These are phyloP conservation scores for Campopleginae sp. DNA, from an alignment of 2,888 invertebrate genomes.

Conservation along the genomic window DNA sequence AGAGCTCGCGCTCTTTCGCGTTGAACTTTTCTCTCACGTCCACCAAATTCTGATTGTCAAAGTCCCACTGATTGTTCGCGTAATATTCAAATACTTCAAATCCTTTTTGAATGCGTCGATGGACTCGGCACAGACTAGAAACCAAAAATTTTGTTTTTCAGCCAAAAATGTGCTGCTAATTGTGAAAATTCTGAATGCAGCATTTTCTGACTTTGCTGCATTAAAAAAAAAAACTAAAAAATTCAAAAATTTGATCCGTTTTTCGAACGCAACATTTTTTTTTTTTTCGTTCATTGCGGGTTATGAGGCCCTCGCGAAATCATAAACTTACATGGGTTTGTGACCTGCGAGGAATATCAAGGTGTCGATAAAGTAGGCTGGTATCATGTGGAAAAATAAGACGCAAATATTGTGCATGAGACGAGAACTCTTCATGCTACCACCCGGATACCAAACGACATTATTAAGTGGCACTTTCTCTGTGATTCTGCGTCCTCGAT, in stretches of 20 bases:
- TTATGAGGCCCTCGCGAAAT: not conserved
- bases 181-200: no score
- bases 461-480: slow-evolving; percentile 94
- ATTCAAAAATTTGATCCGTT: not conserved
- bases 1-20: slow-evolving; percentile 87
- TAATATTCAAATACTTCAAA: slow-evolving; percentile 96
- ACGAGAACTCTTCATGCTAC: slow-evolving; percentile 93
- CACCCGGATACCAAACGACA: slow-evolving; percentile 94
- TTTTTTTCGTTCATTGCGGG: no score
- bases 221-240: not conserved
- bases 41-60: slow-evolving; percentile 89
- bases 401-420: slow-evolving; percentile 92
- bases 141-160: not conserved
- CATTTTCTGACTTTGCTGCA: not conserved
- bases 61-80: slow-evolving; percentile 96
- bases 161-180: no score
- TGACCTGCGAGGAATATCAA: slow-evolving; percentile 92
- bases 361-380: slow-evolving; percentile 93
- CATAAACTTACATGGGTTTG: slow-evolving; percentile 91
- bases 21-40: slow-evolving; percentile 87
- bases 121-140: slow-evolving; percentile 91
- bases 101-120: slow-evolving; percentile 93
- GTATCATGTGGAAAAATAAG: slow-evolving; percentile 95
- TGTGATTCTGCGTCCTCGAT: slow-evolving; percentile 91
- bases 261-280: no score